phyloP scores from a whole-genome alignment of 37 sponge, comb jelly and placozoan genomes.

The Dysidea cf. avara region DNA sequence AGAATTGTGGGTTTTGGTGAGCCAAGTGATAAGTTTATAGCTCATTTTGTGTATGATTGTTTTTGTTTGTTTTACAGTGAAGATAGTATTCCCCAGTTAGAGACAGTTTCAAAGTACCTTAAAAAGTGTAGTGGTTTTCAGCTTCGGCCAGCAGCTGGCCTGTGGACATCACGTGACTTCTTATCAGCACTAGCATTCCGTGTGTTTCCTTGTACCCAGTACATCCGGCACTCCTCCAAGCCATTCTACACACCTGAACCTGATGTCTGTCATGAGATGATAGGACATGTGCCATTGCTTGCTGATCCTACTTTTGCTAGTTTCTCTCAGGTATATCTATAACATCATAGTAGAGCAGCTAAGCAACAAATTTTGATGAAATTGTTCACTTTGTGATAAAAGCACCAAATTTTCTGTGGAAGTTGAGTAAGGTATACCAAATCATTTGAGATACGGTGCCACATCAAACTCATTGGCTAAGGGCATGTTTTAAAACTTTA shows the following conservation, averaged over 20 bases:
- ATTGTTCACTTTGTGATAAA: too few relatives aligned
- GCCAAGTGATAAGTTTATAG: not conserved
- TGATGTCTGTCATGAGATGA: slow-evolving; percentile 96
- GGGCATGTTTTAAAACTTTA: too few relatives aligned
- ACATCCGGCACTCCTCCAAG: slow-evolving; percentile 91
- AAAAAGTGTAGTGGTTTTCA: slow-evolving; percentile 89
- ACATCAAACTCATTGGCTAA: too few relatives aligned
- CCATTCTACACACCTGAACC: slow-evolving; percentile 99
- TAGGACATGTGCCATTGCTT: slow-evolving; percentile 95
- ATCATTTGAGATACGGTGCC: too few relatives aligned
- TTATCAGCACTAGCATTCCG: slow-evolving; percentile 95
- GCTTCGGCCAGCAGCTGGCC: slow-evolving; percentile 91
- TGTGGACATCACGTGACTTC: slow-evolving; percentile 96
- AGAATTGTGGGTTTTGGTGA: slow-evolving; percentile 95
- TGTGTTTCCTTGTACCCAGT: slow-evolving; percentile 99
- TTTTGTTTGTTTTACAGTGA: too few relatives aligned
- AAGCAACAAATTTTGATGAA: too few relatives aligned
- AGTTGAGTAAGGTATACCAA: too few relatives aligned
- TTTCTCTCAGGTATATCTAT: slow-evolving; percentile 94
- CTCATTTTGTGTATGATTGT: not conserved
- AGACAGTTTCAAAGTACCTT: slow-evolving; percentile 82
- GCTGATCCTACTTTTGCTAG: slow-evolving; percentile 91
- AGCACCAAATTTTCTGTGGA: too few relatives aligned
- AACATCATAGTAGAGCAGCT: too few relatives aligned
- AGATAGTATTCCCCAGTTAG: slow-evolving; percentile 87